These are phyloP conservation scores for Leiothrix lutea DNA, from an alignment of 2,113 vertebrate species.

Conservation along the genomic window DNA sequence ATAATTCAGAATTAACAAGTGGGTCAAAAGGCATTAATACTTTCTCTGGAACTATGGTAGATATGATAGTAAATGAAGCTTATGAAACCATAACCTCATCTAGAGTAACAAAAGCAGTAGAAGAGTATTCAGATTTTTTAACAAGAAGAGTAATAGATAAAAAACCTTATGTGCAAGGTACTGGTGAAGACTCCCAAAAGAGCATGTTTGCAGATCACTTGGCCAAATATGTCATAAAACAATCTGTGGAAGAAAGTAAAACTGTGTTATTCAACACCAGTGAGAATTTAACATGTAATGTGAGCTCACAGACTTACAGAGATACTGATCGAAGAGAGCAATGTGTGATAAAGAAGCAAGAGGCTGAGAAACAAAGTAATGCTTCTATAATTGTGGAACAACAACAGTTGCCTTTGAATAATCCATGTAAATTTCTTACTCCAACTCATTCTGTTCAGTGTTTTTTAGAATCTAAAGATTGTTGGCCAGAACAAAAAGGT, in stretches of 20 bases:
- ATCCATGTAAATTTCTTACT: conserved; percentile 41
- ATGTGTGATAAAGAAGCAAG: neutral
- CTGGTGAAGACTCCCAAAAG: conserved; percentile 47
- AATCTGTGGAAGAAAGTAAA: conserved; percentile 68
- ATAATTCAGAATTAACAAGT: conserved; percentile 46
- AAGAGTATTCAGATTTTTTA: conserved; percentile 76
- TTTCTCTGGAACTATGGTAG: conserved; percentile 88
- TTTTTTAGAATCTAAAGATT: conserved; percentile 49
- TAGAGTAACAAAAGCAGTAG: conserved; percentile 78
- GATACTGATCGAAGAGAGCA: neutral
- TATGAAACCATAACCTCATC: conserved; percentile 84
- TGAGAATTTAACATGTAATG: neutral
- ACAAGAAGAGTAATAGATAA: conserved; percentile 71
- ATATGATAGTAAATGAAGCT: conserved; percentile 86
- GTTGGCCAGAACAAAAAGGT: conserved; percentile 46
- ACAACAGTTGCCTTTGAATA: conserved; percentile 57
- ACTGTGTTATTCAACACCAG: neutral
- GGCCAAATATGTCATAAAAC: conserved; percentile 67
- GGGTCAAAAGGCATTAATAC: conserved; percentile 67
- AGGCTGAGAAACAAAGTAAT: conserved; percentile 24
- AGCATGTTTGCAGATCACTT: conserved; percentile 64
- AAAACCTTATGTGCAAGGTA: neutral
- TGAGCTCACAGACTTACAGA: neutral
- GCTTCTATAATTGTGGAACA: conserved; percentile 48
- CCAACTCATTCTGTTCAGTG: conserved; percentile 25